Base-by-base conservation (phyloP, 2,113 vertebrate species). In the Varanus salvator region DNA sequence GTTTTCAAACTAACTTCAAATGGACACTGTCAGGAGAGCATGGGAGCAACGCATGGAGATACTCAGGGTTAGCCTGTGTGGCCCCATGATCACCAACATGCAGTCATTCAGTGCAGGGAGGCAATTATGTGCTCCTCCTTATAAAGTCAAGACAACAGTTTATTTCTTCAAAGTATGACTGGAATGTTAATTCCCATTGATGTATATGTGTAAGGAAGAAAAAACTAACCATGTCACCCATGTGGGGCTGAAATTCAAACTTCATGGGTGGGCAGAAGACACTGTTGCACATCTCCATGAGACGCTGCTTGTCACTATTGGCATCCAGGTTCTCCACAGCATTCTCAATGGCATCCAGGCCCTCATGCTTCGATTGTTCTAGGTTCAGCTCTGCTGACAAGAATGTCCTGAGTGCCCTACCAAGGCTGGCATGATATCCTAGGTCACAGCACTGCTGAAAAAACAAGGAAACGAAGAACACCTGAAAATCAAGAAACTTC, bases 251-350 rank as follows among this genome's bases (percentile, higher is more conserved):
- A 95, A 99, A 99, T 93, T 99, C 99, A 44, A 99, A 99, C 94
- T 98, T 98, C 97, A 98, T 97, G 8, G 99, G 99, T 0, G 98
- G 99, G 48, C 99, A 99, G 97, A 99, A 99, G 95, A 99, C 98
- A 0, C 97, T 99, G 97, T 99, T 99, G 97, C 99, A 99, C 96
- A 98, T 98, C 97, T 99, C 99, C 99, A 99, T 99, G 89, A 99
- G 98, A 83, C 98, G 98, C 94, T 99, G 99, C 94, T 99, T 99
- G 95, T 99, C 99, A 1, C 98, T 98, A 89, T 98, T 98, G 95
- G 99, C 97, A 68, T 99, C 99, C 94, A 99, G 96, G 95, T 98
- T 99, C 95, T 99, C 99, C 0, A 98, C 97, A 0, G 99, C 99
- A 25, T 97, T 98, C 52, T 99, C 99, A 0, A 99, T 98, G 68